Conservation (phyloP, 2,797 vertebrate genomes). For the Bryconaethiops microstoma region DNA sequence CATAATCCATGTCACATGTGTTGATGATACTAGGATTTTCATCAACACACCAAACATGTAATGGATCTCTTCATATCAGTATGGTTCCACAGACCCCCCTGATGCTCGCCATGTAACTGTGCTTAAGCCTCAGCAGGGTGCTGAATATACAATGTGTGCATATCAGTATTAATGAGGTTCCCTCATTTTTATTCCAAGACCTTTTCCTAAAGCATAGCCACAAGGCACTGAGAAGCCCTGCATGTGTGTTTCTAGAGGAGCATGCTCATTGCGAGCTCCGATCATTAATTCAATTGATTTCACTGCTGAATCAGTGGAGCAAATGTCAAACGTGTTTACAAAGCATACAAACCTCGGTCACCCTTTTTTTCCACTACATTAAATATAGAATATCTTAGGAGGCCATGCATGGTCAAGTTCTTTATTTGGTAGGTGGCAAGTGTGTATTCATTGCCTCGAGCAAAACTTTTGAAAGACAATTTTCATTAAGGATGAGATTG, state of each 20-base stretch:
- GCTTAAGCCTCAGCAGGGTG: background rate
- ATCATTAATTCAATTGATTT: constrained; percentile 60
- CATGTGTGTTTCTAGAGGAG: constrained; percentile 42
- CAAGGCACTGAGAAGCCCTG: constrained; percentile 35
- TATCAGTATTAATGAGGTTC: constrained; percentile 29
- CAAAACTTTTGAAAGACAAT: background rate
- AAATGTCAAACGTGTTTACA: constrained; percentile 56
- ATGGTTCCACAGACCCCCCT: background rate
- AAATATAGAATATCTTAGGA: constrained; percentile 17
- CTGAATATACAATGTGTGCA: constrained; percentile 21
- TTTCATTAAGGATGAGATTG: background rate
- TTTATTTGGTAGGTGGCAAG: constrained; percentile 2
- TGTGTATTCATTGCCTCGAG: background rate
- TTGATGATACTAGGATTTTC: background rate
- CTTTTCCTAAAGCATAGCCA: constrained; percentile 53
- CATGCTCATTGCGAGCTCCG: constrained; percentile 44
- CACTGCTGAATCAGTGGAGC: constrained; percentile 33
- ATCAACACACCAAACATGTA: constrained; percentile 25
- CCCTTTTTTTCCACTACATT: constrained; percentile 48
- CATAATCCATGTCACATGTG: constrained; percentile 28
- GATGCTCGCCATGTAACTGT: background rate
- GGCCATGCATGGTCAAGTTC: background rate
- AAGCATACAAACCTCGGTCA: constrained; percentile 25
- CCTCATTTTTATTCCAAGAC: constrained; percentile 55
- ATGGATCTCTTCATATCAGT: constrained; percentile 10